Percentiles rank a stretch among this genome's conserved stretches.
phyloP scores from a whole-genome alignment of 1,140 invertebrate genomes.

The Psilanteris sp. region DNA sequence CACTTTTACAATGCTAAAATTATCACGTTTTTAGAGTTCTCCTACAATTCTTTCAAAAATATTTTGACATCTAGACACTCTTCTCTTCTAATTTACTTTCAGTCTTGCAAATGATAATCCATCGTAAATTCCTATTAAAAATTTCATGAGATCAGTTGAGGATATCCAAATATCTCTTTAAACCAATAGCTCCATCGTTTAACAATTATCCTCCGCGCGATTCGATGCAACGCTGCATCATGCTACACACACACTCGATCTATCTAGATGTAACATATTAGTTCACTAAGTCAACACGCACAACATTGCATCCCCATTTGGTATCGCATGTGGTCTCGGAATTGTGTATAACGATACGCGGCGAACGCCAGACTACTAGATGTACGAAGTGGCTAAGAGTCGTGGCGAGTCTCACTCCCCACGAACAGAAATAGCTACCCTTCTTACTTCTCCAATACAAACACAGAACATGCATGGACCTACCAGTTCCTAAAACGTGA shows the following conservation, averaged over 20 bases:
- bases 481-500: slow-evolving; percentile 56
- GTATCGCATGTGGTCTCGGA: slow-evolving; percentile 64
- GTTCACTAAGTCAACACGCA: slow-evolving; percentile 44
- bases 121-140: too few species aligned
- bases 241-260: slow-evolving; percentile 22
- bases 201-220: slow-evolving; percentile 2
- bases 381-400: slow-evolving; percentile 77
- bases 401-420: slow-evolving; percentile 75
- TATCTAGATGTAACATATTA: slow-evolving; percentile 37
- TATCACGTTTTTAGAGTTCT: too few species aligned
- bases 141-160: too few species aligned
- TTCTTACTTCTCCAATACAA: slow-evolving; percentile 78
- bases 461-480: slow-evolving; percentile 66
- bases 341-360: slow-evolving; percentile 76
- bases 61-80: too few species aligned
- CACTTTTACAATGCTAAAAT: too few species aligned
- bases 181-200: too few species aligned
- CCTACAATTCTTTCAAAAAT: too few species aligned
- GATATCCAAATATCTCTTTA: too few species aligned
- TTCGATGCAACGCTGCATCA: slow-evolving; percentile 15
- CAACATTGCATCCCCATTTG: slow-evolving; percentile 55
- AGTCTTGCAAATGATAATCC: too few species aligned
- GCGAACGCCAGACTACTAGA: slow-evolving; percentile 78
- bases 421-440: slow-evolving; percentile 80
- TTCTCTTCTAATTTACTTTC: too few species aligned